A percentile compares a stretch with the other conserved stretches of the same genome.
phyloP scores from a whole-genome alignment of 2,113 vertebrate species.

The Larimichthys polyactis region DNA sequence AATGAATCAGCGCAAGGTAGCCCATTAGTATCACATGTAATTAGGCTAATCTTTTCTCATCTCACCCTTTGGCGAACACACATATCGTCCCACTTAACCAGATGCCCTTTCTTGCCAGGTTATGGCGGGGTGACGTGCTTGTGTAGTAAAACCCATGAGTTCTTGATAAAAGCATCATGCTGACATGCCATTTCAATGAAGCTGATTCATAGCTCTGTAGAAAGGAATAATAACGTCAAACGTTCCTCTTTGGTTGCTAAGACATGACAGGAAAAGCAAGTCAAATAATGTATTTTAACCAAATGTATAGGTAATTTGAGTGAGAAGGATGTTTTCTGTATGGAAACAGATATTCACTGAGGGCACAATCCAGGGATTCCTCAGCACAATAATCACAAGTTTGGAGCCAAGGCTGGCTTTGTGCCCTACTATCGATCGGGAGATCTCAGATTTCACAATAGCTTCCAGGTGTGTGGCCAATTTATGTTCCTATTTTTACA shows the following conservation, averaged over 20 bases:
- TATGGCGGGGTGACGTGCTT: slow-evolving; percentile 3
- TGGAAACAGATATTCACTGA: slow-evolving; percentile 25
- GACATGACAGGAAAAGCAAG: slow-evolving; percentile 1
- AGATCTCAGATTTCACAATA: slow-evolving; percentile 54
- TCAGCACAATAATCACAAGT: slow-evolving; percentile 20
- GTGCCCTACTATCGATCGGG: slow-evolving; percentile 27
- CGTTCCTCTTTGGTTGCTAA: background rate
- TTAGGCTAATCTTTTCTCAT: slow-evolving; percentile 55
- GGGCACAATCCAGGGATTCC: slow-evolving; percentile 36
- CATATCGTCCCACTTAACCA: slow-evolving; percentile 23
- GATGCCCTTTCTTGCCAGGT: slow-evolving; percentile 30
- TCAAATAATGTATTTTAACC: slow-evolving; percentile 10
- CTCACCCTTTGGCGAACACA: slow-evolving; percentile 47
- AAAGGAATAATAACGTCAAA: slow-evolving; percentile 2
- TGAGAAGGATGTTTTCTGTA: background rate
- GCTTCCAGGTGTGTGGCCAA: slow-evolving; percentile 23
- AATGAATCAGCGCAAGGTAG: slow-evolving; percentile 26
- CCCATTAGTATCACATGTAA: slow-evolving; percentile 52
- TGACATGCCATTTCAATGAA: background rate
- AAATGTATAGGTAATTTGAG: slow-evolving; percentile 7
- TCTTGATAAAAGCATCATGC: slow-evolving; percentile 15
- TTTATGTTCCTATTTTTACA: slow-evolving; percentile 43
- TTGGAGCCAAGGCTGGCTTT: slow-evolving; percentile 29
- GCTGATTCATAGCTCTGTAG: background rate
- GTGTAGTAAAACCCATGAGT: slow-evolving; percentile 5